These are phyloP conservation scores for Pelodiscus sinensis DNA, from an alignment of 2,113 vertebrate species.

Conservation along the genomic window DNA sequence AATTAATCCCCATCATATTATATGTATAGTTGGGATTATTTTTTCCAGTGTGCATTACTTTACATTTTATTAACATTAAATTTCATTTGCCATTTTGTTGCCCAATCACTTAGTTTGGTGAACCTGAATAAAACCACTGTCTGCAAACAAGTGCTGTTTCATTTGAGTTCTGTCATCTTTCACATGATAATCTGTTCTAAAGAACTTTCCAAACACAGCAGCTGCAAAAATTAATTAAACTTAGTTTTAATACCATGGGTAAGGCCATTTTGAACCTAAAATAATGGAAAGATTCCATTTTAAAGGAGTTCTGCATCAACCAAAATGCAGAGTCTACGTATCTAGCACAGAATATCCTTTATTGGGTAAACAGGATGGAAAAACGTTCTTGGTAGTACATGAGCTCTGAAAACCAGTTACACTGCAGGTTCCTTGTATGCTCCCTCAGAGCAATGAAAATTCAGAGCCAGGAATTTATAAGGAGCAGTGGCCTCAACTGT, in stretches of 20 bases:
- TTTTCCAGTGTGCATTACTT: no score
- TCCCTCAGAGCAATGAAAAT: neutral
- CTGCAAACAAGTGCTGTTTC: conserved; percentile 32
- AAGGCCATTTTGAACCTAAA: neutral
- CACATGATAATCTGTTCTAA: conserved; percentile 4
- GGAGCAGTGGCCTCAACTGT: neutral
- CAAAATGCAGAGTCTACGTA: neutral
- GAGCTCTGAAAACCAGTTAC: neutral
- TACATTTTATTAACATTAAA: no score
- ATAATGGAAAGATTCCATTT: neutral
- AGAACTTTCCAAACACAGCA: neutral
- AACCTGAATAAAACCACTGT: conserved; percentile 9
- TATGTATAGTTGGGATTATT: no score
- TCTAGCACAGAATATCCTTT: neutral
- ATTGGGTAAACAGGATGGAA: neutral
- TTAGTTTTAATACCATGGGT: neutral
- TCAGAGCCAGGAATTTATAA: rapidly evolving
- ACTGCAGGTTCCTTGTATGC: neutral
- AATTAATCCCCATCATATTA: no score
- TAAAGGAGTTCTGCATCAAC: neutral
- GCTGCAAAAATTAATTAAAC: neutral
- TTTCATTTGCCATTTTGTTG: no score
- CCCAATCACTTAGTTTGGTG: neutral
- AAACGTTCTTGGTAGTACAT: neutral
- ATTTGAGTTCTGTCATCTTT: conserved; percentile 24